A percentile compares a stretch with the other conserved stretches of the same genome.
phyloP scores from a whole-genome alignment of 2,797 vertebrate species.

The Peromyscus melanophrys region DNA sequence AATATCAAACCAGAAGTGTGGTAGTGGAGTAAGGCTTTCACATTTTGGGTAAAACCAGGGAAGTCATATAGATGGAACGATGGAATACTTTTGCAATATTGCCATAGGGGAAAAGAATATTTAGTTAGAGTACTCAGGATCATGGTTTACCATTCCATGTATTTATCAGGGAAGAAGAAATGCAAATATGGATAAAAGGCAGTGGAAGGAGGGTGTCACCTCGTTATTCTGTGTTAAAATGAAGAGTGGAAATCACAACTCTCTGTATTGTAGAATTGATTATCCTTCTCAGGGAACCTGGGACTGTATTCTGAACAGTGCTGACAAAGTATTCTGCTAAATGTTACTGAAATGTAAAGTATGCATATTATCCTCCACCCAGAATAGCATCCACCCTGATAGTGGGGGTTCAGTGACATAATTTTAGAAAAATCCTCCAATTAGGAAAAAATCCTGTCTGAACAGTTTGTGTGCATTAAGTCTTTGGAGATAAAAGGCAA shows the following conservation, averaged over 20 bases:
- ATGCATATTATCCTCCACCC: not conserved
- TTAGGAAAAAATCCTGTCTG: not conserved
- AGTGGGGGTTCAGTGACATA: not conserved
- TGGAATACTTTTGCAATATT: conserved; percentile 39
- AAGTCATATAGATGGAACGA: not conserved
- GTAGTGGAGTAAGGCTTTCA: not conserved
- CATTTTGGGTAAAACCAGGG: conserved; percentile 5
- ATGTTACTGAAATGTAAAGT: conserved; percentile 2
- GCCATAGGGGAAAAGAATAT: conserved; percentile 11
- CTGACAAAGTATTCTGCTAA: not conserved
- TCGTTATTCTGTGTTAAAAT: not conserved
- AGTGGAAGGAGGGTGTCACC: not conserved
- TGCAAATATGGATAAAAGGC: not conserved
- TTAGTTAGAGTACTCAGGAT: not conserved
- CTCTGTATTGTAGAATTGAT: not conserved
- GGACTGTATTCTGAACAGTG: not conserved
- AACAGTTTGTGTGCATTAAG: not conserved
- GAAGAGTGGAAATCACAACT: not conserved
- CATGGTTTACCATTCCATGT: not conserved
- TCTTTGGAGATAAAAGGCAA: conserved; percentile 29
- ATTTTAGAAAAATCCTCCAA: conserved; percentile 47
- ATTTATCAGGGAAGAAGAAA: conserved; percentile 4
- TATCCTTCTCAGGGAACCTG: not conserved
- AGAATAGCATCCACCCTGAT: not conserved
- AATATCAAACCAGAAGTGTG: not conserved